Base-by-base conservation (phyloP, 2,888 invertebrate species). In the Drosophila dives region DNA sequence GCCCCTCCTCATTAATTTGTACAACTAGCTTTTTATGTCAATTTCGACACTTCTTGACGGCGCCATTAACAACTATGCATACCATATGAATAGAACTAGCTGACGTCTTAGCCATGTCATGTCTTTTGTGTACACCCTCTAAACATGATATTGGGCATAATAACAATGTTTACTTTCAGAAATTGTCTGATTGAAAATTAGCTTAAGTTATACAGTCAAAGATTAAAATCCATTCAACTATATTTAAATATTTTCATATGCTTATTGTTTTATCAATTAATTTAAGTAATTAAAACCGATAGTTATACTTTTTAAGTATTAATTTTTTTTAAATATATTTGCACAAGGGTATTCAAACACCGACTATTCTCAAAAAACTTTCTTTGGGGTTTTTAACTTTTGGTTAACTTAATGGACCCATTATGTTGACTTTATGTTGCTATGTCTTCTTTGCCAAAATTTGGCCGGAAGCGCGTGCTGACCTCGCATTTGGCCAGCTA, bases 391-490 rank as follows among this genome's bases (percentile, higher is more conserved):
- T 38, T 50, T 58, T 75, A 23, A 34, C 12, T 66, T 54, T 66
- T 36, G 58, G 64, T 34, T 63, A 59, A 69, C 50, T 67, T 89
- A 84, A 83, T 83, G 89, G 70, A 69, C 70, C 66, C 85, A 85
- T 83, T 86, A 72, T 67, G 58, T 51, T 64, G 83, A 15, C 67
- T n/a, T 5, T 15, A 40, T 61, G 26, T 36, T 73, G 29, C 38
- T 56, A 12, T 67, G 36, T 29, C 40, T 51, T 54, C 38, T 38
- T 64, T 23, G n/a, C 26, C 42, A 49, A 53, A 49, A 61, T 5
- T 48, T 50, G 58, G 45, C 72, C 89, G 89, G 83, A 83, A 83
- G 53, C 89, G 89, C 83, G 83, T 83, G 83, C 75, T 82, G 72
- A 61, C 58, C 72, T 20, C 75, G 65, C 85, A 89, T 83, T 89